Percentiles rank a stretch among this genome's conserved stretches.
phyloP scores from a whole-genome alignment of 92 coral and sea anemone species.

The Micromussa lordhowensis region DNA sequence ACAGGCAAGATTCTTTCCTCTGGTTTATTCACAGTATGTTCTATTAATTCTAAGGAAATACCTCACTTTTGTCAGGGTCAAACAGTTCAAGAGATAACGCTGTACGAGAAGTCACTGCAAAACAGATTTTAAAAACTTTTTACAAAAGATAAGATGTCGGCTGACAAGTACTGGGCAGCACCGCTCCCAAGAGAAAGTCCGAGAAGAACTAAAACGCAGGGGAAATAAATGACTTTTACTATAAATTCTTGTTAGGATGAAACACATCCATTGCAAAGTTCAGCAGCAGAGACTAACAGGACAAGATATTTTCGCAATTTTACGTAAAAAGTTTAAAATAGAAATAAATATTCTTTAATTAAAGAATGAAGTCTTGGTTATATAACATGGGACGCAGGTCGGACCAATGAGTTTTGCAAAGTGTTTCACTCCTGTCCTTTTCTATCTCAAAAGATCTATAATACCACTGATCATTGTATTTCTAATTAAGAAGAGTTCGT shows the following conservation, averaged over 20 bases:
- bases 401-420: not conserved
- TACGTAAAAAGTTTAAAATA: not conserved
- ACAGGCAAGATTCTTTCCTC: not conserved
- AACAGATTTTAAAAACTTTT: not conserved
- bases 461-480: not conserved
- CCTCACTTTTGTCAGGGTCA: not conserved
- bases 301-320: not conserved
- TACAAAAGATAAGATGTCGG: not conserved
- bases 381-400: too few species aligned
- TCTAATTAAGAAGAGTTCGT: not conserved
- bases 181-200: not conserved
- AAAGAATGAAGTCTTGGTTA: not conserved
- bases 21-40: slow-evolving; percentile 5
- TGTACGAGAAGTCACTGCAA: not conserved
- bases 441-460: not conserved
- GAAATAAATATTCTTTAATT: not conserved
- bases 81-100: not conserved
- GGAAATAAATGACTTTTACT: not conserved
- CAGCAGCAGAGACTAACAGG: not conserved
- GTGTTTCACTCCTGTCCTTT: not conserved
- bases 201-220: not conserved
- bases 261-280: not conserved
- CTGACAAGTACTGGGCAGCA: not conserved
- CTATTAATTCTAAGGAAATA: not conserved
- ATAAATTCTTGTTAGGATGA: not conserved